Conservation (phyloP, 2,888 invertebrate species). For the Cistogaster globosa region DNA sequence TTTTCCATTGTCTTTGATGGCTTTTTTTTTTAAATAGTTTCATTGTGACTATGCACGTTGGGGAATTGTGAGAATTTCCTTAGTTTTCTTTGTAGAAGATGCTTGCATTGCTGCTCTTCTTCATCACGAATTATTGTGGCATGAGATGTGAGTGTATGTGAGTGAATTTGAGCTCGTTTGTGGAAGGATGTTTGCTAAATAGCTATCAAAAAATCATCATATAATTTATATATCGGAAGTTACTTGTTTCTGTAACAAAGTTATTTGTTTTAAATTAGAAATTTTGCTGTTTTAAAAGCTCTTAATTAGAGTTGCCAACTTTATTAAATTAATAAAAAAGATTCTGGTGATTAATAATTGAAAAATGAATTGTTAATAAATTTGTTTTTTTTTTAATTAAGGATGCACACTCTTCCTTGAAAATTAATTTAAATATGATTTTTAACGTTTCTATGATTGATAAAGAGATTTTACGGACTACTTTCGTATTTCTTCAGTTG, state of each 20-base stretch:
- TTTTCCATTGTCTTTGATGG: slow-evolving; percentile 51
- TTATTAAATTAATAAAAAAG: not conserved
- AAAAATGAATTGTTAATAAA: too few species aligned
- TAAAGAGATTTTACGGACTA: too few species aligned
- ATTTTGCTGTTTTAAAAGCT: slow-evolving; percentile 48
- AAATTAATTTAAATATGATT: too few species aligned
- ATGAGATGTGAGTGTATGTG: slow-evolving; percentile 9
- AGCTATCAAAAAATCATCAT: slow-evolving; percentile 39
- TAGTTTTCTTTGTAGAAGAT: slow-evolving; percentile 13
- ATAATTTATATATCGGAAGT: slow-evolving; percentile 9
- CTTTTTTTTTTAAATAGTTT: slow-evolving; percentile 48
- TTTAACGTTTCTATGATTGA: too few species aligned
- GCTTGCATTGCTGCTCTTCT: slow-evolving; percentile 1
- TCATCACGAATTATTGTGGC: slow-evolving; percentile 39
- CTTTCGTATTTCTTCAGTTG: too few species aligned
- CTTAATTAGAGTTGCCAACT: slow-evolving; percentile 45
- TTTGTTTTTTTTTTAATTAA: too few species aligned
- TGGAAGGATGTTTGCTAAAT: slow-evolving; percentile 6
- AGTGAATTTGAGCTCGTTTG: slow-evolving; percentile 22
- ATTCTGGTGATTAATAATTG: slow-evolving; percentile 32
- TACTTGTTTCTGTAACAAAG: slow-evolving; percentile 36
- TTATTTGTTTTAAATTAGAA: slow-evolving; percentile 64
- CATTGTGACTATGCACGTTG: slow-evolving; percentile 59
- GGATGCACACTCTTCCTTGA: too few species aligned
- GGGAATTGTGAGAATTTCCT: slow-evolving; percentile 75